Conservation (phyloP, 2,888 invertebrate genomes). For the Cheilosia soror region DNA sequence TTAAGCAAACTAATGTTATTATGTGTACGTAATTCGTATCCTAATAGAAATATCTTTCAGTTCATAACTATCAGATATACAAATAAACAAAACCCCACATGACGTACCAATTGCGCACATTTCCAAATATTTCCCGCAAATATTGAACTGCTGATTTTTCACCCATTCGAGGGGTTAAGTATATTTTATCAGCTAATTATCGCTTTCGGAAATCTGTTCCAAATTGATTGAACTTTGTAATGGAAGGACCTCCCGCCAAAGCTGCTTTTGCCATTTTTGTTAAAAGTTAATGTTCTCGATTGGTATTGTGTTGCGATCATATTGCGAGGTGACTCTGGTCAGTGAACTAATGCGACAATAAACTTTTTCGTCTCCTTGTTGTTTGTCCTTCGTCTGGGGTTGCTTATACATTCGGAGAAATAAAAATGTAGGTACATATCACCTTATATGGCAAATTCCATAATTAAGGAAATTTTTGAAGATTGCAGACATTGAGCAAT, state of each 20-base stretch:
- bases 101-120: background rate
- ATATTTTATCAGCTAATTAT: slow-evolving; percentile 18
- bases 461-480: slow-evolving; percentile 33
- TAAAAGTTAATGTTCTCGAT: background rate
- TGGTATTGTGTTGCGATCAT: background rate
- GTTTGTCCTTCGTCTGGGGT: slow-evolving; percentile 36
- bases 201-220: slow-evolving; percentile 14
- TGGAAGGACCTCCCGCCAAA: background rate
- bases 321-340: slow-evolving; percentile 27
- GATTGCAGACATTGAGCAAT: slow-evolving; percentile 14
- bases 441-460: slow-evolving; percentile 29
- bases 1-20: background rate
- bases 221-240: slow-evolving; percentile 9
- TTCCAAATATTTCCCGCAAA: background rate
- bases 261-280: background rate
- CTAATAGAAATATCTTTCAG: background rate
- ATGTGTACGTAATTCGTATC: background rate
- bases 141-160: background rate
- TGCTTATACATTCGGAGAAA: background rate
- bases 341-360: slow-evolving; percentile 31
- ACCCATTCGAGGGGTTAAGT: slow-evolving; percentile 9
- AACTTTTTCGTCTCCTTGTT: slow-evolving; percentile 2
- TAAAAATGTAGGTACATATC: background rate
- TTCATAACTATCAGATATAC: background rate
- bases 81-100: background rate